Evolutionary conservation across 2,888 invertebrate genomes (phyloP).

Genomic region (Apamea crenata): DNA sequence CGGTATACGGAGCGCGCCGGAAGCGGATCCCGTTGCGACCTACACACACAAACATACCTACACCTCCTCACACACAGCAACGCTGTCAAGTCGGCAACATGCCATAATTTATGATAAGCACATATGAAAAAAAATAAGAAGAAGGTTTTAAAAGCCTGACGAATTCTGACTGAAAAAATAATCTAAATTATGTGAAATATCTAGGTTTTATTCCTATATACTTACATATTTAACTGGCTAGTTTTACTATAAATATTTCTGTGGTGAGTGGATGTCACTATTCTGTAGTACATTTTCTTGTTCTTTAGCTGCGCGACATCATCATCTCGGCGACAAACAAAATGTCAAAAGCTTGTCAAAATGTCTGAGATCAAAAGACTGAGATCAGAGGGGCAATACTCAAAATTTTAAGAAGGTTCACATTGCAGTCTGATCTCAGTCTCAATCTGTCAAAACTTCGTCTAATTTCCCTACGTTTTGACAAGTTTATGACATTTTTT

Average conservation of each 20-base stretch:
- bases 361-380: too few relatives aligned
- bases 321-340: too few relatives aligned
- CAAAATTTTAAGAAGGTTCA: too few relatives aligned
- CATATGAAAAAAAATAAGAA: too few relatives aligned
- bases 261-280: neutral
- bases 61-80: neutral
- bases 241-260: neutral
- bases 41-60: neutral
- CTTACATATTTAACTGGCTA: neutral
- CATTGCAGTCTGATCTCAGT: too few relatives aligned
- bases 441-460: too few relatives aligned
- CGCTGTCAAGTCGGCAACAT: neutral
- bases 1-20: constrained; percentile 14
- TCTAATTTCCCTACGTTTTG: too few relatives aligned
- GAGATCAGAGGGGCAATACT: too few relatives aligned
- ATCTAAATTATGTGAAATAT: neutral
- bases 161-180: neutral
- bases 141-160: neutral
- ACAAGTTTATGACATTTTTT: too few relatives aligned
- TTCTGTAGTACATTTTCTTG: neutral
- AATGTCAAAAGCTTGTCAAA: too few relatives aligned
- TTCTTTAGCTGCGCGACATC: too few relatives aligned
- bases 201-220: neutral
- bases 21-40: constrained; percentile 36
- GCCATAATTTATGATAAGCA: neutral